phyloP scores from a whole-genome alignment of 2,797 vertebrate species.

The Heterohyrax brucei region DNA sequence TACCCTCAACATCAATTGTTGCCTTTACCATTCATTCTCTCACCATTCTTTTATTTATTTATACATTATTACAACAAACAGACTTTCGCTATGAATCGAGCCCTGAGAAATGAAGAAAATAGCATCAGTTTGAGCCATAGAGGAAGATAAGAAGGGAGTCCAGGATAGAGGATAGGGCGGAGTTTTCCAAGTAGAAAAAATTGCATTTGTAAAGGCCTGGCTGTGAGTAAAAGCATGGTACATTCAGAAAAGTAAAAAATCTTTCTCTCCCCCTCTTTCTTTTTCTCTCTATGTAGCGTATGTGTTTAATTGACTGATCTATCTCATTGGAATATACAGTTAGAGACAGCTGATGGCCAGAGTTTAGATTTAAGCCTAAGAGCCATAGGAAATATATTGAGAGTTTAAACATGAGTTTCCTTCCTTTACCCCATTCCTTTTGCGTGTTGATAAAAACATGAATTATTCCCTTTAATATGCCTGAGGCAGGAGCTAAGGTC shows the following conservation, averaged over 20 bases:
- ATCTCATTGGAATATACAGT: not conserved
- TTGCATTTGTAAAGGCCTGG: not conserved
- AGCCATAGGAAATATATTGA: not conserved
- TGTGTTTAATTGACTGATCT: too few species aligned
- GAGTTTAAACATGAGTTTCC: not conserved
- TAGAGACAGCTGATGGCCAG: not conserved
- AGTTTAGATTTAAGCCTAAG: not conserved
- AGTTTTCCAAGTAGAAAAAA: not conserved
- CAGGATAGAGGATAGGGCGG: not conserved
- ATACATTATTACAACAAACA: not conserved
- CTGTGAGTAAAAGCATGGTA: not conserved
- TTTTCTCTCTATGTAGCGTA: too few species aligned
- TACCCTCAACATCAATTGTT: not conserved
- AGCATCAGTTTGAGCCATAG: not conserved
- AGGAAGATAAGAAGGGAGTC: not conserved
- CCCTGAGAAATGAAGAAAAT: not conserved
- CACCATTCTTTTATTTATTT: not conserved
- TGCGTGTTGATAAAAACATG: not conserved
- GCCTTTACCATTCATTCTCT: not conserved
- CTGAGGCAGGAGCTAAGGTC: conserved; percentile 11
- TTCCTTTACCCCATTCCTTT: not conserved
- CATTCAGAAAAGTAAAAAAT: not conserved
- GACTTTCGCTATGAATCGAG: not conserved
- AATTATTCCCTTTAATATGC: conserved; percentile 36
- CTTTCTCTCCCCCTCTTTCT: too few species aligned